A percentile compares a stretch with the other conserved stretches of the same genome.
These are phyloP conservation scores for Thelaira solivaga DNA, from an alignment of 2,888 invertebrate genomes.

Conservation along the genomic window DNA sequence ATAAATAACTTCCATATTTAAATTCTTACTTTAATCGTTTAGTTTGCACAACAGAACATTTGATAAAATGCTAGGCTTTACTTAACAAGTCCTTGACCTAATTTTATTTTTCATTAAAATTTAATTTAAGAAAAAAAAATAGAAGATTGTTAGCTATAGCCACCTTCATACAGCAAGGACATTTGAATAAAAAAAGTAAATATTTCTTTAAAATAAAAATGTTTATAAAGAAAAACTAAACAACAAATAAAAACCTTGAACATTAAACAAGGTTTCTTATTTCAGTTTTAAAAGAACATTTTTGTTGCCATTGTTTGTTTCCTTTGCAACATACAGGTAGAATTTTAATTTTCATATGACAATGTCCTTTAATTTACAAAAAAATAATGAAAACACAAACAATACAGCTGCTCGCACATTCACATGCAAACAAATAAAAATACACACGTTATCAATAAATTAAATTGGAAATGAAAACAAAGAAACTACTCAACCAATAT, in stretches of 20 bases:
- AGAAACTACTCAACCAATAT: conserved; percentile 6
- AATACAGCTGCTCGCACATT: no score
- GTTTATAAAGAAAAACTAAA: neutral
- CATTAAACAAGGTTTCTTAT: conserved; percentile 22
- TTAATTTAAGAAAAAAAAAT: neutral
- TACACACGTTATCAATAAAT: conserved; percentile 6
- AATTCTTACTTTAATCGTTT: no score
- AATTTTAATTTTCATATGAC: conserved; percentile 9
- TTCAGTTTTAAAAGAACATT: neutral
- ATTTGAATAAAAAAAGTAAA: conserved; percentile 31
- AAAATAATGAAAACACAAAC: no score
- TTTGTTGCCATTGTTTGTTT: conserved; percentile 14
- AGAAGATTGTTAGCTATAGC: neutral
- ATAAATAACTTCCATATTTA: no score
- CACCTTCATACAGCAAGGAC: conserved; percentile 3
- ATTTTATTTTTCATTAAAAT: neutral
- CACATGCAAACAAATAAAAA: neutral
- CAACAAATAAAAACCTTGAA: conserved; percentile 28
- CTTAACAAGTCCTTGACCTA: conserved; percentile 20
- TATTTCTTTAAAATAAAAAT: neutral
- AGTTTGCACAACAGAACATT: no score
- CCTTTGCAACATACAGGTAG: conserved; percentile 14
- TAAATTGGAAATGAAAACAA: neutral
- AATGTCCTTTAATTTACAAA: conserved; percentile 9
- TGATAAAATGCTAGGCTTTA: no score